Base-by-base conservation (phyloP, 2,113 vertebrate genomes). In the Peromyscus maniculatus region DNA sequence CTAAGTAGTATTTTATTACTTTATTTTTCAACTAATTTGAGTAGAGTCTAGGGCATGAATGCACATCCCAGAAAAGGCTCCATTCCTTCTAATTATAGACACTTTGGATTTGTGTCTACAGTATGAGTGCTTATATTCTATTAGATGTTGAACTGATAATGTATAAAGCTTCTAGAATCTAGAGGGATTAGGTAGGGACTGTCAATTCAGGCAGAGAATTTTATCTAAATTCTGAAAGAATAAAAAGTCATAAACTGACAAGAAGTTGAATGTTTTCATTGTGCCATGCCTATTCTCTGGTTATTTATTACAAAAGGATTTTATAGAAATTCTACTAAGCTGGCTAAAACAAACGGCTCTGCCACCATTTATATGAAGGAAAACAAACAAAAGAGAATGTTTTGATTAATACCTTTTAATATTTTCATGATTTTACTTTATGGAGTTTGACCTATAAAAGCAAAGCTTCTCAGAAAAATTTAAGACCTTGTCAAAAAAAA, bases 151-250 rank as follows among this genome's bases (percentile, higher is more conserved):
- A 96, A 16, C 78, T 71, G 46, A 90, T 90, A 95, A 91, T 71
- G 5, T 52, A 11, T 62, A 94, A 91, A 92, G 49, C 82, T 94
- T n/a, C 8, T 1, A 33, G 66, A 93, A 86, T 97, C 91, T 90
- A 33, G 79, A 95, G 49, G 49, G 77, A 96, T 95, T 96, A 97
- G 74, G 78, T 55, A 96, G 55, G 3, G 16, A 91, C 59, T 93
- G 92, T 97, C 75, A 89, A 49, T 49, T 95, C 72, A 97, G 46
- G 62, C 15, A 75, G 80, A 90, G 11, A 96, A 96, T 91, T 95
- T 96, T 49, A 78, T 97, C 5, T 93, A 89, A 96, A 97, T 94
- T 96, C 83, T 82, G 31, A 72, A 87, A 96, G 90, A 97, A 92
- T 94, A 69, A 91, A 95, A 97, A 94, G 15, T 89, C 92, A 46